Base-by-base conservation (phyloP, 2,113 vertebrate species). In the Ovibos moschatus region DNA sequence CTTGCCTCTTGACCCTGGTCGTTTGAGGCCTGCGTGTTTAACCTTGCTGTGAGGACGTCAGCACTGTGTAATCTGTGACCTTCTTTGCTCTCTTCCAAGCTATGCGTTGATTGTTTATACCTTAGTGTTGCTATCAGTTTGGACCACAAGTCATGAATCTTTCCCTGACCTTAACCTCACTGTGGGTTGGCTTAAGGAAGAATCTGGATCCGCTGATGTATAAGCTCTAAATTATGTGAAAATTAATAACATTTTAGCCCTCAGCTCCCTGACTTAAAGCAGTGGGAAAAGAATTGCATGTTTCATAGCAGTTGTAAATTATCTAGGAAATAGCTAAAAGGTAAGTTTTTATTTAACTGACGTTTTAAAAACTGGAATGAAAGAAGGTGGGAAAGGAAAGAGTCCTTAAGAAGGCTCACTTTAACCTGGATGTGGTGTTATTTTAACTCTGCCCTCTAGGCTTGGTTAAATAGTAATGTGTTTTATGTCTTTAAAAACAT, bases 291-390 rank as follows among this genome's bases (percentile, higher is more conserved):
- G 40, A 89, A 87, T 5, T 10, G 27, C 33, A 2, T 62, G 25
- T 47, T 58, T 60, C 25, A 15, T 25, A 40, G 89, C 28, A 4
- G 27, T 85, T 7, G 25, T 50, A 82, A 58, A 71, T 95, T 91
- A 40, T 95, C 87, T 96, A 85, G 82, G 87, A 43, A 81, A 55
- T 40, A 33, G 47, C 45, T 79, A n/a, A 36, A 79, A 87, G 85
- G 47, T 58, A 79, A 89, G 57, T 87, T 95, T 78, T 90, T 87
- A 62, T 92, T 89, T 92, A 92, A 87, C 53, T 28, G 33, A 83
- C 28, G 9, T 43, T 57, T 14, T 60, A 76, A 91, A 57, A 85
- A 64, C 16, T 60, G 30, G 4, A 30, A 21, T 40, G 15, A 28
- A 53, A 82, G 23, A 58, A 12, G 17, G 4, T 76, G 25, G 58